Evolutionary conservation across 2,113 vertebrate species (phyloP), one percentile per base, ranked within the genome.

Genomic region (Macquaria australasica): DNA sequence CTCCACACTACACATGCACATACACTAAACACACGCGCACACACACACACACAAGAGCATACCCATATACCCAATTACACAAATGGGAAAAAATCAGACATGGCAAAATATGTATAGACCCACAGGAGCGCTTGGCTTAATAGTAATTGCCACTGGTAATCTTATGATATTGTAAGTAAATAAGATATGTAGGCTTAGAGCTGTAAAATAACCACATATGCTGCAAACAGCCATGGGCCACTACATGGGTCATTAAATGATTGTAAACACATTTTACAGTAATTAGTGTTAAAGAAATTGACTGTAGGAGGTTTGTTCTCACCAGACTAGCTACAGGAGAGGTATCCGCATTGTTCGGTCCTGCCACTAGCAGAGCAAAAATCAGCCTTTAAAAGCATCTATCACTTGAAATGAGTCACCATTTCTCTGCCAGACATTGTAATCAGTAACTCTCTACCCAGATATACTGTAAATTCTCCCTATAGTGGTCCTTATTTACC

Each of bases 251-350:
- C 34, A 34, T 34, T 34, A 34, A 34, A 34, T 25, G 48, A 79
- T 5, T 84, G 55, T 84, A 72, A 88, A 86, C 76, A 80, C 53
- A 59, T 77, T 77, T 78, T 50, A 81, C 31, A 81, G 51, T 63
- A 67, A 73, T 78, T 48, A 82, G n/a, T 67, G 51, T 41, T 60
- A 28, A 73, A 79, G 20, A 60, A 66, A 71, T 21, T 77, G 81
- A 68, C 43, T 71, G 18, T 16, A 50, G 68, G 69, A 76, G 76
- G 67, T 72, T 76, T 58, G 41, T 56, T 82, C n/a, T 64, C 45
- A 41, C 5, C 53, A 59, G 53, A 72, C 53, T 64, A n/a, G n/a
- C 31, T 60, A 51, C 28, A 53, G 56, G 20, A 62, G 43, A 79
- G 43, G 62, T 5, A 58, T 60, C 16, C 2, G 14, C 28, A 53